Conservation (phyloP, 2,888 invertebrate species). For the Plutella xylostella region DNA sequence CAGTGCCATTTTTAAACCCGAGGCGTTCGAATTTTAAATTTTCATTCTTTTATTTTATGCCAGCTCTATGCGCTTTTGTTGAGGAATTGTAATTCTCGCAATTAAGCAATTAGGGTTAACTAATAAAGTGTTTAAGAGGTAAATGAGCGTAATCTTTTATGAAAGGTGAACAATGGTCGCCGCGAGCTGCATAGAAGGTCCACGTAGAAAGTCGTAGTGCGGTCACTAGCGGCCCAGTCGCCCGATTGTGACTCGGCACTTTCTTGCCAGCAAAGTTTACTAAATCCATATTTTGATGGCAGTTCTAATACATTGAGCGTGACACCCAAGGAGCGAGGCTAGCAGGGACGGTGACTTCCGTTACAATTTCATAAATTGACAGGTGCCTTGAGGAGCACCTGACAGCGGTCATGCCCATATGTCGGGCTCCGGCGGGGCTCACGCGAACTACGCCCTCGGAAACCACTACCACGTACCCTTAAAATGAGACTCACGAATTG, state of each 20-base stretch:
- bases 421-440: slow-evolving; percentile 29
- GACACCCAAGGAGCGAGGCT: background rate
- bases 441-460: slow-evolving; percentile 34
- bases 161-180: no score
- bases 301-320: background rate
- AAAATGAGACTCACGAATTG: background rate
- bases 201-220: background rate
- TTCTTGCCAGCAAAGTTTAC: background rate
- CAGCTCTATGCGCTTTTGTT: slow-evolving; percentile 1
- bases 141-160: slow-evolving; percentile 1
- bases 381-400: slow-evolving; percentile 53
- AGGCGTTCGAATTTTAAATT: slow-evolving; percentile 4
- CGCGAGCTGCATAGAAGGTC: no score
- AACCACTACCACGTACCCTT: background rate
- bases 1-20: slow-evolving; percentile 53
- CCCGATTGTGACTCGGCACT: background rate
- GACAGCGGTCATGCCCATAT: slow-evolving; percentile 62
- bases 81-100: slow-evolving; percentile 32
- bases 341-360: slow-evolving; percentile 4
- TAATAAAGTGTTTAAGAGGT: slow-evolving; percentile 20
- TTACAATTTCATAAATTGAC: slow-evolving; percentile 35
- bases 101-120: slow-evolving; percentile 41
- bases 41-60: background rate
- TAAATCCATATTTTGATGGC: background rate
- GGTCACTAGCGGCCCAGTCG: no score